Conservation (phyloP, 2,113 vertebrate genomes). For the Pogona vitticeps region DNA sequence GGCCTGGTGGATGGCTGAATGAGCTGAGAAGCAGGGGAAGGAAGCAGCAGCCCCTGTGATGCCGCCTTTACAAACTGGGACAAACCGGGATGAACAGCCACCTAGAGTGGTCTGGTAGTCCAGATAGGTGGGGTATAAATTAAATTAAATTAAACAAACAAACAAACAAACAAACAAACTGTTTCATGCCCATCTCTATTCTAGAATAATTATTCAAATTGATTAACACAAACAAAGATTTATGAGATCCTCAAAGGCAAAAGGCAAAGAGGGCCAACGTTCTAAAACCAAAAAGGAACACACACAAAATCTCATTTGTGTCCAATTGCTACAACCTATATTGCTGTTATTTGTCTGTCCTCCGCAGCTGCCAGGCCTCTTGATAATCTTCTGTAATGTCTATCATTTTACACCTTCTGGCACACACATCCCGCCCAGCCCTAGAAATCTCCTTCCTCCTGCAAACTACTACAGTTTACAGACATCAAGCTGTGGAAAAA, state of each 20-base stretch:
- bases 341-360: not conserved
- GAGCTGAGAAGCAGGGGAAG: no score
- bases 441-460: not conserved
- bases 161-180: no score
- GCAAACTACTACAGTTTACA: not conserved
- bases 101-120: no score
- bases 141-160: no score
- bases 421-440: no score
- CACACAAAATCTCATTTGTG: not conserved
- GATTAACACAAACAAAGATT: constrained; percentile 6
- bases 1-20: no score
- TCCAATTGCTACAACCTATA: not conserved
- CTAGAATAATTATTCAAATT: constrained; percentile 26
- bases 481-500: not conserved
- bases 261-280: not conserved
- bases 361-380: not conserved
- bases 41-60: no score
- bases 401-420: not conserved
- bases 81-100: no score
- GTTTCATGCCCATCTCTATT: no score
- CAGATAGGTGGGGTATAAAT: no score
- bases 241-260: not conserved
- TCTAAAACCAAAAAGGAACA: not conserved
- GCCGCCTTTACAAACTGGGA: no score
- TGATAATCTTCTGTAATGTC: not conserved